phyloP scores from a whole-genome alignment of 2,113 vertebrate species.

The Oenanthe melanoleuca region DNA sequence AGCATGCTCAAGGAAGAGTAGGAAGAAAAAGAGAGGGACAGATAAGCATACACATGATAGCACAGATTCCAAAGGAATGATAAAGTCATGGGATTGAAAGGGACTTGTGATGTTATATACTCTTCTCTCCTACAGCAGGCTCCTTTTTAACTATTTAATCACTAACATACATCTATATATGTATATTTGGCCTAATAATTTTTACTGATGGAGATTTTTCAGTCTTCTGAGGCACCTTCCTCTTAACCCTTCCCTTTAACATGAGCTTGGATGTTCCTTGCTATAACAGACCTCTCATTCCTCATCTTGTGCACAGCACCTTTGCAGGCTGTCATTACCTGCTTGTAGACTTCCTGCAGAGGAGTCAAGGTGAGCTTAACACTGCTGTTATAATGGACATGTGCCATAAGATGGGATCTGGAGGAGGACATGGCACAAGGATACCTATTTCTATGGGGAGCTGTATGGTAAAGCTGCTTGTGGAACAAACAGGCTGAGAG shows the following conservation, averaged over 20 bases:
- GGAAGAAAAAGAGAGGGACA: background rate
- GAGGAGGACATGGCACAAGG: background rate
- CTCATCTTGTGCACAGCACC: background rate
- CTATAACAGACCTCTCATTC: background rate
- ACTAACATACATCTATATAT: background rate
- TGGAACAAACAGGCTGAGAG: background rate
- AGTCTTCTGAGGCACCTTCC: background rate
- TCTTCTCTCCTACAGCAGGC: background rate
- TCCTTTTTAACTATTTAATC: background rate
- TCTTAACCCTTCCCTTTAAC: background rate
- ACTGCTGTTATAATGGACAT: rapidly evolving
- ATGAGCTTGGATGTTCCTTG: background rate
- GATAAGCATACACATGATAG: rapidly evolving
- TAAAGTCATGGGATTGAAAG: background rate
- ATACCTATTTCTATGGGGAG: background rate
- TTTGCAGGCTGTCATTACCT: background rate
- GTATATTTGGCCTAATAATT: background rate
- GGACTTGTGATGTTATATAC: background rate
- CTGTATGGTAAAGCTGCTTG: background rate
- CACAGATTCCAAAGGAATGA: background rate
- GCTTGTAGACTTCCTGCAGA: background rate
- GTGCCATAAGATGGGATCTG: background rate
- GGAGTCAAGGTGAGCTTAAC: background rate
- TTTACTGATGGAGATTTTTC: background rate
- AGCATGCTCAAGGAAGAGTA: background rate